These are phyloP conservation scores for Platypus cylindrus DNA, from an alignment of 2,888 invertebrate species.

Conservation along the genomic window DNA sequence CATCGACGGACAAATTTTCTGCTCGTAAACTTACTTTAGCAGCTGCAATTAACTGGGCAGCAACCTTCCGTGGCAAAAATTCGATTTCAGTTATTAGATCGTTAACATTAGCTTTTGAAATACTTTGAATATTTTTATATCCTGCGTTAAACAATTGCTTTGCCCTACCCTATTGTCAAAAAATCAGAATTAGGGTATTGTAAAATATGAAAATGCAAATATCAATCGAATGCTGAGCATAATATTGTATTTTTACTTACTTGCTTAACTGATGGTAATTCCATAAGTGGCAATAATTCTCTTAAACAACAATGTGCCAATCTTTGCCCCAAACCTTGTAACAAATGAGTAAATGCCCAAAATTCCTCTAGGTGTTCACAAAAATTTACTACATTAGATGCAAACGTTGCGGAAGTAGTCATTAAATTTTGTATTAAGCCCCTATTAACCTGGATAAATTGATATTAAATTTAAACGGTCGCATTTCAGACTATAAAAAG, in stretches of 20 bases:
- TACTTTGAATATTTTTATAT: constrained; percentile 58
- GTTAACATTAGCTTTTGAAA: constrained; percentile 59
- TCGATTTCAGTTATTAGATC: constrained; percentile 51
- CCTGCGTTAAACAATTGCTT: constrained; percentile 74
- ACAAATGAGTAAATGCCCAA: constrained; percentile 69
- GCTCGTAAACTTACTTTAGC: constrained; percentile 78
- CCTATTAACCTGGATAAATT: constrained; percentile 42
- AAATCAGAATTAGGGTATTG: too few species aligned
- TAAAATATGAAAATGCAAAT: too few species aligned
- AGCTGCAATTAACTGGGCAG: constrained; percentile 71
- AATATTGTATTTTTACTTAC: constrained; percentile 32
- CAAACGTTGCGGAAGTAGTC: constrained; percentile 55
- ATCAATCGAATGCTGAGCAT: too few species aligned
- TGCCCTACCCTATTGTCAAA: constrained; percentile 78
- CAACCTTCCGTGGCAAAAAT: constrained; percentile 59
- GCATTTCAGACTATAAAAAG: neutral
- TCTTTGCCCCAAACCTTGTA: constrained; percentile 58
- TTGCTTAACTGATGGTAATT: constrained; percentile 78
- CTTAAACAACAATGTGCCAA: constrained; percentile 70
- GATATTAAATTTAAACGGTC: constrained; percentile 2
- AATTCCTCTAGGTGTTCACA: constrained; percentile 67
- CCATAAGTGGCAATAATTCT: constrained; percentile 72
- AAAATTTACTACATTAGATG: constrained; percentile 64
- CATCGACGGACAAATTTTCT: neutral
- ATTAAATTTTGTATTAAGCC: constrained; percentile 72